A percentile compares a stretch with the other conserved stretches of the same genome.
phyloP scores from a whole-genome alignment of 2,888 invertebrate species.

The Sericinus montela region DNA sequence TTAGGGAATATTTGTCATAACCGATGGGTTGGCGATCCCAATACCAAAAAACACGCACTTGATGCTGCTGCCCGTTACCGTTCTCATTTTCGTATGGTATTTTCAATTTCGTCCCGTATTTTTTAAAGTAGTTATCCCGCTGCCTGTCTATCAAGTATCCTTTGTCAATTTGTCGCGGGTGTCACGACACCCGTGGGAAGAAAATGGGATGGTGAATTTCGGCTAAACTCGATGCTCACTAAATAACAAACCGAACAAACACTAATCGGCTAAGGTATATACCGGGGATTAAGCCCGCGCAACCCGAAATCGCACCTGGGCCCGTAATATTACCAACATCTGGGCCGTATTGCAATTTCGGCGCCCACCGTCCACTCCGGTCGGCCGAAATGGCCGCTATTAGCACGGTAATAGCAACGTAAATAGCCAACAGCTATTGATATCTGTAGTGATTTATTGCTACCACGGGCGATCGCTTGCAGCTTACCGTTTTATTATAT shows the following conservation, averaged over 20 bases:
- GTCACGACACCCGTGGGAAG: too few species aligned
- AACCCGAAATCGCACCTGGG: conserved; percentile 15
- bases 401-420: conserved; percentile 46
- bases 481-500: background rate
- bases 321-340: conserved; percentile 8
- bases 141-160: too few species aligned
- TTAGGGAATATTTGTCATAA: too few species aligned
- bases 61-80: too few species aligned
- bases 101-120: too few species aligned
- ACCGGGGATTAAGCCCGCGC: conserved; percentile 9
- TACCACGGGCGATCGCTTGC: background rate
- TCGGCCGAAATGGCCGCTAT: conserved; percentile 38
- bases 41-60: too few species aligned
- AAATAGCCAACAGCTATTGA: conserved; percentile 41
- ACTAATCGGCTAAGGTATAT: conserved; percentile 11
- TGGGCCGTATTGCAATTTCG: conserved; percentile 23
- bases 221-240: background rate
- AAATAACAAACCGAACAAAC: background rate
- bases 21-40: too few species aligned
- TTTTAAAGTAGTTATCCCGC: too few species aligned
- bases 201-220: too few species aligned
- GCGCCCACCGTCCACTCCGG: conserved; percentile 25
- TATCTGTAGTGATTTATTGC: conserved; percentile 38
- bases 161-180: too few species aligned
- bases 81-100: too few species aligned